These are phyloP conservation scores for Phalacrocorax pelagicus DNA, from an alignment of 2,113 vertebrate genomes.

Conservation along the genomic window DNA sequence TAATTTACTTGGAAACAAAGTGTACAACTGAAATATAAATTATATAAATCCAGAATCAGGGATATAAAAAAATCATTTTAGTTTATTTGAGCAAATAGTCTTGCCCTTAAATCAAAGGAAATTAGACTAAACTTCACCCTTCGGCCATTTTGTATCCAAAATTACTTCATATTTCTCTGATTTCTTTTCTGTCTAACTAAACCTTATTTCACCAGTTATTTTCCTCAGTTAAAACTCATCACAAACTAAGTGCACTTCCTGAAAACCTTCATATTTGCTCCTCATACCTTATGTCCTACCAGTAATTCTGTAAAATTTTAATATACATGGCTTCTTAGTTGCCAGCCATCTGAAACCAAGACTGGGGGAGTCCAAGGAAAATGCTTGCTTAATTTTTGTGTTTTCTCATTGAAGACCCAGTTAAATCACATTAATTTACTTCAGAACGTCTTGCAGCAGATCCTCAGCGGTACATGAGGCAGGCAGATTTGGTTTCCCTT, in stretches of 20 bases:
- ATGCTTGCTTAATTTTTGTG: not conserved
- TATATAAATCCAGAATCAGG: not conserved
- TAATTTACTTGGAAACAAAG: slow-evolving; percentile 42
- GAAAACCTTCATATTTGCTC: not conserved
- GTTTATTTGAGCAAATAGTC: slow-evolving; percentile 16
- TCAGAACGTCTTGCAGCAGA: not conserved
- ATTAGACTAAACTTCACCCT: not conserved
- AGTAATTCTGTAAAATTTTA: not conserved
- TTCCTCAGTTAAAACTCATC: not conserved
- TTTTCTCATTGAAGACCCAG: not conserved
- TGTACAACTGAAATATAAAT: slow-evolving; percentile 26
- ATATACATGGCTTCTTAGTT: not conserved
- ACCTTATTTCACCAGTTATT: not conserved
- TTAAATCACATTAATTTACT: not conserved
- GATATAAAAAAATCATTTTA: not conserved
- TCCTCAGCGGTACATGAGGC: not conserved
- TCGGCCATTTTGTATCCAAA: not conserved
- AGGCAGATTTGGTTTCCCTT: not conserved
- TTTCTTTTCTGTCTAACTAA: not conserved
- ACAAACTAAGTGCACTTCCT: not conserved
- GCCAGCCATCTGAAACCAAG: not conserved
- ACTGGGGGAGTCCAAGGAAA: not conserved
- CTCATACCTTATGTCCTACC: not conserved
- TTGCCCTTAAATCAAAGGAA: slow-evolving; percentile 17
- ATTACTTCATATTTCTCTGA: not conserved